A percentile compares a stretch with the other conserved stretches of the same genome.
These are phyloP conservation scores for Heterotilapia buettikoferi DNA, from an alignment of 2,113 vertebrate genomes.

Conservation along the genomic window DNA sequence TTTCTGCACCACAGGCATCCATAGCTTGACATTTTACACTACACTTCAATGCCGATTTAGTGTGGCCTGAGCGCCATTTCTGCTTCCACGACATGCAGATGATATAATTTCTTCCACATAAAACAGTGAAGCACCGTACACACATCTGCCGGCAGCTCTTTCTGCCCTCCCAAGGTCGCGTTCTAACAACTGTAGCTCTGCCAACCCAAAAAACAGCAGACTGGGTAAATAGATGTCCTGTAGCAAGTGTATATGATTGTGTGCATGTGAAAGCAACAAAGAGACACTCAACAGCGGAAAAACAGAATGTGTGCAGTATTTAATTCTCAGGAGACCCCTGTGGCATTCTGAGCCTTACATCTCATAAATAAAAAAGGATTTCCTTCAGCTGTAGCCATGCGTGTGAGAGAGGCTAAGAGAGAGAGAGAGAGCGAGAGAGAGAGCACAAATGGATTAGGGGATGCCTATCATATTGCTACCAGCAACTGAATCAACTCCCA, in stretches of 20 bases:
- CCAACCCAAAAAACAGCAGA: constrained; percentile 14
- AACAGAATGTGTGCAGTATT: constrained; percentile 23
- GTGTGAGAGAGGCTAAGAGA: background rate
- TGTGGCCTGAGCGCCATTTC: background rate
- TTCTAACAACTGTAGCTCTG: constrained; percentile 14
- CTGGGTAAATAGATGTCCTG: constrained; percentile 31
- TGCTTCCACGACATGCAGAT: constrained; percentile 14
- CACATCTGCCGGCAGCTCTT: background rate
- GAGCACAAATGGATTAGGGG: constrained; percentile 32
- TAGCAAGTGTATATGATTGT: background rate
- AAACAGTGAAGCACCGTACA: background rate
- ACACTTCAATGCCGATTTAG: background rate
- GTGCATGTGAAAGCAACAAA: background rate
- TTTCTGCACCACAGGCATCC: background rate
- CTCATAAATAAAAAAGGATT: constrained; percentile 66
- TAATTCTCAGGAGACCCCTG: constrained; percentile 43
- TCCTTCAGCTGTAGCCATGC: constrained; percentile 25
- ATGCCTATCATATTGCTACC: constrained; percentile 30
- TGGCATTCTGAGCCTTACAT: constrained; percentile 44
- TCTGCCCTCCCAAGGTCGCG: background rate
- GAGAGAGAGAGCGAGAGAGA: background rate
- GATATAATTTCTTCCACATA: constrained; percentile 14
- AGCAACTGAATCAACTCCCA: constrained; percentile 11
- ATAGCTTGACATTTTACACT: constrained; percentile 6
- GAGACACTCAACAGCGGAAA: constrained; percentile 31